phyloP scores from a whole-genome alignment of 1,140 invertebrate genomes.

The Drosophila albomicans region DNA sequence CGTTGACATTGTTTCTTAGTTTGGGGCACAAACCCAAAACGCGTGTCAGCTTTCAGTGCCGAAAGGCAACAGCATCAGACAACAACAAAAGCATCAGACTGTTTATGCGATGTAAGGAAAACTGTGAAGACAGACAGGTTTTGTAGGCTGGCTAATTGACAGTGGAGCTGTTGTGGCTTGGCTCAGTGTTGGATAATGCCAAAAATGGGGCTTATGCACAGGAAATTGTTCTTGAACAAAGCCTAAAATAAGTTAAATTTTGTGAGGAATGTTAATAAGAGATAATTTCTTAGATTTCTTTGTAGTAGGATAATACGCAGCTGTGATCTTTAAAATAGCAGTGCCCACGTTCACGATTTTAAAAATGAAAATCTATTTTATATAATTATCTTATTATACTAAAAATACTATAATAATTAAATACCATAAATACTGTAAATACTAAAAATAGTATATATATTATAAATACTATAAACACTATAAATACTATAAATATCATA shows the following conservation, averaged over 20 bases:
- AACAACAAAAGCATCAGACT: neutral
- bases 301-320: too few relatives aligned
- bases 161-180: slow-evolving; percentile 37
- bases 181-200: neutral
- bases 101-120: too few relatives aligned
- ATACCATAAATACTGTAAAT: too few relatives aligned
- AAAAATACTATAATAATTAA: too few relatives aligned
- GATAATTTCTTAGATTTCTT: neutral
- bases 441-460: too few relatives aligned
- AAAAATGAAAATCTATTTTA: too few relatives aligned
- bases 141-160: slow-evolving; percentile 61
- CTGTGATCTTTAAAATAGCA: too few relatives aligned
- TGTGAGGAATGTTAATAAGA: neutral
- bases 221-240: slow-evolving; percentile 1
- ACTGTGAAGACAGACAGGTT: neutral
- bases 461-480: too few relatives aligned
- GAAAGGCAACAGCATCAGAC: slow-evolving; percentile 1
- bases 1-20: slow-evolving; percentile 51
- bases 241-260: neutral
- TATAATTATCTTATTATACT: too few relatives aligned
- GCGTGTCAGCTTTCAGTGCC: neutral
- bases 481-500: too few relatives aligned
- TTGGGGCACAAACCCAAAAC: slow-evolving; percentile 18
- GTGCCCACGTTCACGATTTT: too few relatives aligned
- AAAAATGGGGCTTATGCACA: neutral